These are phyloP conservation scores for Kryphioiulus occultus DNA, from an alignment of 2,888 invertebrate genomes.

Conservation along the genomic window DNA sequence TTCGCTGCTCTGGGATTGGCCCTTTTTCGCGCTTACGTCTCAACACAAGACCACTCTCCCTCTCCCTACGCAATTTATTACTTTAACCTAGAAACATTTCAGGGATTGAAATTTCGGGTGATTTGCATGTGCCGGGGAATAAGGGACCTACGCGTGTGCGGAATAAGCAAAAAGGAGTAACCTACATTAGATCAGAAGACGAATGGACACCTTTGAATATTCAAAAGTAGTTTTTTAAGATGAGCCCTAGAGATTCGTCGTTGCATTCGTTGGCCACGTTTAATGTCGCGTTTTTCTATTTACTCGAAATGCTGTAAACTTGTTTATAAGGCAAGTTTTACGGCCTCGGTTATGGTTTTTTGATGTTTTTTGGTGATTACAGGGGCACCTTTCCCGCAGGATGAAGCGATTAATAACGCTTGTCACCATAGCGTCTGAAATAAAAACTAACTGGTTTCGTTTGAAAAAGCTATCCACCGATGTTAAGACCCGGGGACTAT, in stretches of 20 bases:
- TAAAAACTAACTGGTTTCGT: background rate
- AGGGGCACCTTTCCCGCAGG: background rate
- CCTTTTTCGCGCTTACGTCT: background rate
- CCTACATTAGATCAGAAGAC: background rate
- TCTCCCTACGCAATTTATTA: background rate
- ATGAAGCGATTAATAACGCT: background rate
- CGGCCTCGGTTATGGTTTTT: background rate
- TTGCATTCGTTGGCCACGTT: background rate
- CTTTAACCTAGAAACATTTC: conserved; percentile 35
- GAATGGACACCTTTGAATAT: conserved; percentile 1
- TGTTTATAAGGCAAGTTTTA: background rate
- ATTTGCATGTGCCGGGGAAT: conserved; percentile 15
- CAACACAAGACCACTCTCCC: background rate
- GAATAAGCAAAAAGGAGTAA: background rate
- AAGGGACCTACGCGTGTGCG: background rate
- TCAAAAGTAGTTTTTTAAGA: background rate
- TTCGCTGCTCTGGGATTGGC: background rate
- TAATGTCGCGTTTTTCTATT: background rate
- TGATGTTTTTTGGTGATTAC: background rate
- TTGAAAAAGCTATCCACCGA: background rate
- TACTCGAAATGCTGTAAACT: background rate
- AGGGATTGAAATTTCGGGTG: background rate
- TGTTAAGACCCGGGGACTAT: background rate
- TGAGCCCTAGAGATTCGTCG: background rate
- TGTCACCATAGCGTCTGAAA: background rate